A percentile compares a stretch with the other conserved stretches of the same genome.
phyloP scores from a whole-genome alignment of 2,888 invertebrate species.

The Auanema freiburgensis region DNA sequence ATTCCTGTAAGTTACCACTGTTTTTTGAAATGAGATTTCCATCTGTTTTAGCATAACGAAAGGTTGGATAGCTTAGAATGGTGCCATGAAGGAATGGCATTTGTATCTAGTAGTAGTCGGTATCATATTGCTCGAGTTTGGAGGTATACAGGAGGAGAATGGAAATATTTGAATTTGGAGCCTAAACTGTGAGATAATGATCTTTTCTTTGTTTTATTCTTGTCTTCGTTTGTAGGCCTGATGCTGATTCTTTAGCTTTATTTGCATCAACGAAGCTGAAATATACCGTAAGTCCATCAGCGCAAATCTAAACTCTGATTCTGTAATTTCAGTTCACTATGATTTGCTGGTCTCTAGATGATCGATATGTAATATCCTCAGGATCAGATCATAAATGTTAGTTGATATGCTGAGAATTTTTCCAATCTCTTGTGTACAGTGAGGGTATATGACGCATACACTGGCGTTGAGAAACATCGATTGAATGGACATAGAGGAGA shows the following conservation, averaged over 20 bases:
- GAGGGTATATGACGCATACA: constrained; percentile 76
- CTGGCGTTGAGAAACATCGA: constrained; percentile 65
- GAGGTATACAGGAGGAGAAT: constrained; percentile 73
- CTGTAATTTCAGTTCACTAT: constrained; percentile 68
- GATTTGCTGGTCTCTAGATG: constrained; percentile 92
- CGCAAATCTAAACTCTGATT: too few relatives aligned
- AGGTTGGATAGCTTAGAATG: constrained; percentile 94
- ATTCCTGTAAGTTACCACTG: constrained; percentile 10
- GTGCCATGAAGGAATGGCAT: constrained; percentile 83
- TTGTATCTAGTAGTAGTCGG: constrained; percentile 92
- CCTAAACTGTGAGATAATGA: constrained; percentile 1
- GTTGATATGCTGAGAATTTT: too few relatives aligned
- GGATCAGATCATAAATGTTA: constrained; percentile 75
- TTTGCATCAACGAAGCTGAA: constrained; percentile 20
- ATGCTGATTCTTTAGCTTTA: constrained; percentile 6
- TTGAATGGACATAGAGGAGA: constrained; percentile 72
- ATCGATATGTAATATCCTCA: constrained; percentile 84
- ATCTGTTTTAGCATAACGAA: constrained; percentile 68
- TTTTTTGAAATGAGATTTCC: neutral
- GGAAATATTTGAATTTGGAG: constrained; percentile 15
- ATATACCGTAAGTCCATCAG: constrained; percentile 21
- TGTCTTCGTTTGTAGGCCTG: constrained; percentile 10
- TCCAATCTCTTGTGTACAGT: constrained; percentile 39
- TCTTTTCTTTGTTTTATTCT: neutral
- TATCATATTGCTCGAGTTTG: constrained; percentile 86